Conservation (phyloP, 2,888 invertebrate genomes). For the Orchesella flavescens region DNA sequence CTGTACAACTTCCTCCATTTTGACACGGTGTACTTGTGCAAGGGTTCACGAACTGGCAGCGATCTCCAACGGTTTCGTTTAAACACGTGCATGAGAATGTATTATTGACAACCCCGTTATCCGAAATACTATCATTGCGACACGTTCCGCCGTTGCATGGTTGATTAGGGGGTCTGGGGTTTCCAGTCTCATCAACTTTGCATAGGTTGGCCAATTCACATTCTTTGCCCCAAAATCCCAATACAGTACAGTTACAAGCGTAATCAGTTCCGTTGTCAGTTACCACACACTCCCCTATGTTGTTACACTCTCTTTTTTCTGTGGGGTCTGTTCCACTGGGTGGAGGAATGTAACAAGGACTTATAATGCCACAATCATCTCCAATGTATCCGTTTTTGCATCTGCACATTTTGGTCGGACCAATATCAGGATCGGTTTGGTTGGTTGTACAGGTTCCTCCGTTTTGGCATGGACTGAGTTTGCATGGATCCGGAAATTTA, state of each 20-base stretch:
- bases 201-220: too few species aligned
- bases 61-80: not conserved
- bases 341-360: not conserved
- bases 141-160: not conserved
- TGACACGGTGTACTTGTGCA: not conserved
- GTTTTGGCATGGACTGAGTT: not conserved
- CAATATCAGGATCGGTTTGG: not conserved
- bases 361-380: not conserved
- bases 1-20: not conserved
- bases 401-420: not conserved
- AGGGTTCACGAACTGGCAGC: not conserved
- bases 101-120: not conserved
- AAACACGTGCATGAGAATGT: not conserved
- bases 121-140: not conserved
- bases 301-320: too few species aligned
- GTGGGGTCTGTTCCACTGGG: too few species aligned
- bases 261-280: too few species aligned
- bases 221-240: too few species aligned
- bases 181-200: too few species aligned
- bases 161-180: not conserved
- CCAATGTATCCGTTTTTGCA: slow-evolving; percentile 5
- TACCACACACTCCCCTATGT: too few species aligned
- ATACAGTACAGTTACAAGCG: too few species aligned
- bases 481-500: not conserved
- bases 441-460: not conserved